Base-by-base conservation (phyloP, 30 jellyfish, hydroid and myxozoan genomes). In the Rhopilema esculentum region DNA sequence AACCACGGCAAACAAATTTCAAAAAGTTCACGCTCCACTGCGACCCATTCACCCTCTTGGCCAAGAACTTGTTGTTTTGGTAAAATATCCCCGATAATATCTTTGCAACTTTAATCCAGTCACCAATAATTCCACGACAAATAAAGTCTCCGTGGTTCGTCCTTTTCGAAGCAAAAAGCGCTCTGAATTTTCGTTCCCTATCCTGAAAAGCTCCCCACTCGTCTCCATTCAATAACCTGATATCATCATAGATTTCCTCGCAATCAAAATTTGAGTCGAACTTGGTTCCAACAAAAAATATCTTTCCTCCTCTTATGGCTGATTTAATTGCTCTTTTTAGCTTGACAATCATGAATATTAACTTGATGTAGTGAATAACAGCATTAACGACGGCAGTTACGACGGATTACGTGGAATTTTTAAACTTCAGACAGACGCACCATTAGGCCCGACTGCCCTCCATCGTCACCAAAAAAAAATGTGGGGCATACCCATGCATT, bases 21-120 rank as follows among this genome's bases (percentile, higher is more conserved):
- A 71, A 71, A 26, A 71, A 71, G 82, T 32, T 71, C 82, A 71
- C 69, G 82, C 66, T 71, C 82, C 82, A 40, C 66, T 71, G 67
- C 82, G 28, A 23, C 66, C 82, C 82, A 71, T 28, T 71, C 63
- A 71, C 69, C 52, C 26, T 40, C 63, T 40, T 28, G 82, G 69
- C 63, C 66, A 71, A 71, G 66, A 71, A 40, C 66, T 71, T 71
- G 69, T 71, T 26, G 63, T 26, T 71, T 71, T 71, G 82, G 82
- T 71, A 71, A 71, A 71, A 71, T 28, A 16, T 28, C 66, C 82
- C 82, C 66, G 82, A 71, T 71, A 71, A 71, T 1, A 71, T 71
- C 26, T 71, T 71, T 71, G 82, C 16, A 65, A 65, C 32, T 40
- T 40, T 40, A 40, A 40, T 40, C 57, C 57, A 40, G 57, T 40